A percentile compares a stretch with the other conserved stretches of the same genome.
Conservation (phyloP, 2,888 invertebrate genomes). For the Sepioteuthis lessoniana region DNA sequence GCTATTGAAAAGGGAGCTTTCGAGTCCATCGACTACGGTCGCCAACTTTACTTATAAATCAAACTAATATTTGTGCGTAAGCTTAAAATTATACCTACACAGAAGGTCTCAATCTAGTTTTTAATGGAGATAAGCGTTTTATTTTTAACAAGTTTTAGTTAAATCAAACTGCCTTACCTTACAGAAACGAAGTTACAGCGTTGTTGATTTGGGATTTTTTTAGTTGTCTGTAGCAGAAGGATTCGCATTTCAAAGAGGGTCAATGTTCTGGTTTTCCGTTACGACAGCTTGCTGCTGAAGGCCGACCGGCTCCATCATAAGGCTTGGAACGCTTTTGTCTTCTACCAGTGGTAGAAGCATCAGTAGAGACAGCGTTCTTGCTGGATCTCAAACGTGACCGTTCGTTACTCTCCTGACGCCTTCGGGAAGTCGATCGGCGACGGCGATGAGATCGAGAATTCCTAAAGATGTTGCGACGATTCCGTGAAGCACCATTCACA, state of each 20-base stretch:
- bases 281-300: background rate
- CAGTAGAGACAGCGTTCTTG: background rate
- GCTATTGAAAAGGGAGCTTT: too few species aligned
- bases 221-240: background rate
- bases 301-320: background rate
- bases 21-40: too few species aligned
- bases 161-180: background rate
- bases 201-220: background rate
- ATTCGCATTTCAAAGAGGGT: background rate
- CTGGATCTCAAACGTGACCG: background rate
- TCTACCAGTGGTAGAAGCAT: background rate
- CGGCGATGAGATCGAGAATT: background rate
- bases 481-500: background rate
- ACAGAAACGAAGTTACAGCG: background rate
- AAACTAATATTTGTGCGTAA: too few species aligned
- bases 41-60: too few species aligned
- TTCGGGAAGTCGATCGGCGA: background rate
- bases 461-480: background rate
- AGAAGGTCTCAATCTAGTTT: too few species aligned
- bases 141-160: too few species aligned
- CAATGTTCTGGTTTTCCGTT: background rate
- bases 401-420: background rate
- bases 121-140: too few species aligned
- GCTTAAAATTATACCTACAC: too few species aligned
- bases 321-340: background rate